phyloP scores from a whole-genome alignment of 2,113 vertebrate species.

The Hyperopisus bebe region DNA sequence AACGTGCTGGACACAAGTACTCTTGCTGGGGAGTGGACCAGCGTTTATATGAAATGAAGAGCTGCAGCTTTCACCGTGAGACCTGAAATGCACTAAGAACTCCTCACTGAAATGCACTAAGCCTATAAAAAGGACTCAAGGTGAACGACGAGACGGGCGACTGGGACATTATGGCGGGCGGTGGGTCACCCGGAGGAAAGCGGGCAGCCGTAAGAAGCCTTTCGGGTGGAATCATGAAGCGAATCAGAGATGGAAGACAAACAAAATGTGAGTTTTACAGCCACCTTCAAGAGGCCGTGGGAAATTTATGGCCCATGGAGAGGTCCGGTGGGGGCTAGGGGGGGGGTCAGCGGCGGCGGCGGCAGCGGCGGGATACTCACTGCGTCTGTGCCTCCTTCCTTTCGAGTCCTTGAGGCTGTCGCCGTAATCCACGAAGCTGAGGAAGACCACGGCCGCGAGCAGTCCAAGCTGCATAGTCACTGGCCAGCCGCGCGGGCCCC shows the following conservation, averaged over 20 bases:
- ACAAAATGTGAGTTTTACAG: slow-evolving; percentile 49
- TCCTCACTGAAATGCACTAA: slow-evolving; percentile 39
- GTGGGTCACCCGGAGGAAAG: slow-evolving; percentile 33
- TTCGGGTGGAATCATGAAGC: slow-evolving; percentile 38
- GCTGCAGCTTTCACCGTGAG: background rate
- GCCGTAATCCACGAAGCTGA: slow-evolving; percentile 80
- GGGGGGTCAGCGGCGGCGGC: background rate
- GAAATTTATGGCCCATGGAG: slow-evolving; percentile 30
- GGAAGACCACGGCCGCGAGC: slow-evolving; percentile 81
- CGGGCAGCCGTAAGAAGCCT: slow-evolving; percentile 33
- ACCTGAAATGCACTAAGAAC: slow-evolving; percentile 38
- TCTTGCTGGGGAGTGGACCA: background rate
- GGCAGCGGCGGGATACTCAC: slow-evolving; percentile 62
- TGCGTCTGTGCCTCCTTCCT: slow-evolving; percentile 85
- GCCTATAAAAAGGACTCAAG: slow-evolving; percentile 41
- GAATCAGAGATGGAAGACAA: slow-evolving; percentile 41
- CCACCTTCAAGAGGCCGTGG: slow-evolving; percentile 48
- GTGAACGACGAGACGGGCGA: slow-evolving; percentile 42
- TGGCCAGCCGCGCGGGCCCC: slow-evolving; percentile 66
- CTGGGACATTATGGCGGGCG: slow-evolving; percentile 39
- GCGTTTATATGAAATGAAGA: background rate
- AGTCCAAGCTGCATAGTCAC: slow-evolving; percentile 97
- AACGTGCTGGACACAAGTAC: slow-evolving; percentile 43
- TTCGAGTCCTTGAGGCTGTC: slow-evolving; percentile 72
- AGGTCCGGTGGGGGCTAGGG: background rate